Percentiles rank a stretch among this genome's conserved stretches.
Evolutionary conservation across 2,797 vertebrate species (phyloP).

Genomic region (Poecilia gillii): DNA sequence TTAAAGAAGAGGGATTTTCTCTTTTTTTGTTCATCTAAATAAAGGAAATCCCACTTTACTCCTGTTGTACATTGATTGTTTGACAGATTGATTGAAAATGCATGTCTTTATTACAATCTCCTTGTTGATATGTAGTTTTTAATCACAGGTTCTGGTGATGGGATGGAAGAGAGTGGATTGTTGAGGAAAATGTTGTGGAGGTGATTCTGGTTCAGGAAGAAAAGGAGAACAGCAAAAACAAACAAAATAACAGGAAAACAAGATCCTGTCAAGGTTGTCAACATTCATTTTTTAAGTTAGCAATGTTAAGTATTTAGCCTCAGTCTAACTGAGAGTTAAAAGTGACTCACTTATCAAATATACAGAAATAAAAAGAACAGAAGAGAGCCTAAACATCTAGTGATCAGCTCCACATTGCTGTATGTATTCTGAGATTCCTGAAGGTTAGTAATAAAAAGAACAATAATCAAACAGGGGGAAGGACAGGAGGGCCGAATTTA

Average conservation of each 20-base stretch:
- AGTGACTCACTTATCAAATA: slow-evolving; percentile 69
- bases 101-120: slow-evolving; percentile 92
- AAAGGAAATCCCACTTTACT: slow-evolving; percentile 74
- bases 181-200: slow-evolving; percentile 60
- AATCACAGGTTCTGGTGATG: slow-evolving; percentile 82
- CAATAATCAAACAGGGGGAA: slow-evolving; percentile 66
- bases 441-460: slow-evolving; percentile 77
- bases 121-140: slow-evolving; percentile 86
- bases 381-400: slow-evolving; percentile 40
- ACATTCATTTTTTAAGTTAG: slow-evolving; percentile 85
- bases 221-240: slow-evolving; percentile 15
- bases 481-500: slow-evolving; percentile 82
- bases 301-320: slow-evolving; percentile 87
- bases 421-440: slow-evolving; percentile 81
- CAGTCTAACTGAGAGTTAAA: slow-evolving; percentile 91
- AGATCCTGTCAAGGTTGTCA: slow-evolving; percentile 73
- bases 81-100: slow-evolving; percentile 93
- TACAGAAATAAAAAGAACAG: slow-evolving; percentile 54
- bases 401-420: slow-evolving; percentile 77
- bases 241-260: slow-evolving; percentile 49
- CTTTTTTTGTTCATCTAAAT: slow-evolving; percentile 67
- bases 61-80: slow-evolving; percentile 81
- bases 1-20: slow-evolving; percentile 84
- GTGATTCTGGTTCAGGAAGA: slow-evolving; percentile 72
- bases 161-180: slow-evolving; percentile 77